These are phyloP conservation scores for Toxotes jaculatrix DNA, from an alignment of 2,113 vertebrate genomes.

Conservation along the genomic window DNA sequence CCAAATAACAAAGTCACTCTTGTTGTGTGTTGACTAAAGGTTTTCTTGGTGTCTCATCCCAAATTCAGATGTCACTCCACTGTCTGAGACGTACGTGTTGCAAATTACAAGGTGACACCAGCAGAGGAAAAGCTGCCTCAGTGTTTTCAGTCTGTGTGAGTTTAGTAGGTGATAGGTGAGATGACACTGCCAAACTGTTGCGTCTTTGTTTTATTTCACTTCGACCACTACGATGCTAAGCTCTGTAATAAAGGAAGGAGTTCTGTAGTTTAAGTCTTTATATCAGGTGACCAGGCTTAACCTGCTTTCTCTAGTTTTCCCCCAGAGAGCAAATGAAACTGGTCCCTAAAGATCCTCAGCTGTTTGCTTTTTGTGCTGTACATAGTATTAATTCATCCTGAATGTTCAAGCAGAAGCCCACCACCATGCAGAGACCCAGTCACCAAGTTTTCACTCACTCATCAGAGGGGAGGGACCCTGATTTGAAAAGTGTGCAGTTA, in stretches of 20 bases:
- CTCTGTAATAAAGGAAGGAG: slow-evolving; percentile 41
- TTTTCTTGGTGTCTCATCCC: slow-evolving; percentile 41
- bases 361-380: slow-evolving; percentile 48
- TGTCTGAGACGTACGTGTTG: slow-evolving; percentile 17
- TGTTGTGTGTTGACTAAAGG: slow-evolving; percentile 24
- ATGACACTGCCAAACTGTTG: slow-evolving; percentile 75
- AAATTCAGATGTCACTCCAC: slow-evolving; percentile 7
- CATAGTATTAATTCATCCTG: slow-evolving; percentile 43
- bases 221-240: slow-evolving; percentile 36
- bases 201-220: slow-evolving; percentile 43
- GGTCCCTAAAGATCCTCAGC: slow-evolving; percentile 24
- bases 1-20: slow-evolving; percentile 36
- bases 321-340: slow-evolving; percentile 14
- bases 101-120: slow-evolving; percentile 35
- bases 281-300: slow-evolving; percentile 35
- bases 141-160: slow-evolving; percentile 43
- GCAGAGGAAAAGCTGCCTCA: slow-evolving; percentile 34
- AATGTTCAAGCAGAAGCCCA: slow-evolving; percentile 54
- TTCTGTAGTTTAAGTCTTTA: slow-evolving; percentile 19
- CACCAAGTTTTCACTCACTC: slow-evolving; percentile 21
- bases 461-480: slow-evolving; percentile 14
- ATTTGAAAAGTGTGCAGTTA: slow-evolving; percentile 69
- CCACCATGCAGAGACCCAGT: slow-evolving; percentile 19
- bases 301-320: slow-evolving; percentile 30
- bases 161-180: slow-evolving; percentile 48